A percentile compares a stretch with the other conserved stretches of the same genome.
These are phyloP conservation scores for Nannospalax galili DNA, from an alignment of 2,113 vertebrate species.

Conservation along the genomic window DNA sequence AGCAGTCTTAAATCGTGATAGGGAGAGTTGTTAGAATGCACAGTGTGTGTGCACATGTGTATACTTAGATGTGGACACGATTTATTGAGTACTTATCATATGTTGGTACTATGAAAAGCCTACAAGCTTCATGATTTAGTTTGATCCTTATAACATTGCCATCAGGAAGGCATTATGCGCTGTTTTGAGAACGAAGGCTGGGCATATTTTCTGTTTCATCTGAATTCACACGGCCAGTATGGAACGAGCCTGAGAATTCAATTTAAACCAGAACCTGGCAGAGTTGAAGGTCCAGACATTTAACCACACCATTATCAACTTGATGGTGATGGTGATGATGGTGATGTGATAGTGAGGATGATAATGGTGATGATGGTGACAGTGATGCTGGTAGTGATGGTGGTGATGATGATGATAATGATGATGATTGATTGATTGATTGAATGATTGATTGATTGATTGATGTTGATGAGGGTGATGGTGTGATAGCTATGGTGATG, in stretches of 20 bases:
- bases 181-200: no score
- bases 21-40: not conserved
- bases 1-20: not conserved
- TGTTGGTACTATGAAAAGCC: not conserved
- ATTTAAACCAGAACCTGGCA: not conserved
- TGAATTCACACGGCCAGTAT: not conserved
- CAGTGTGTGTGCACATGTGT: rapidly evolving
- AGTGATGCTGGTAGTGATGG: rapidly evolving
- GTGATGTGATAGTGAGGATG: rapidly evolving
- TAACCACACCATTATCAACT: not conserved
- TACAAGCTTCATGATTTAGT: not conserved
- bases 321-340: not conserved
- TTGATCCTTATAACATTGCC: not conserved
- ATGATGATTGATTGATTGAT: rapidly evolving
- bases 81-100: not conserved
- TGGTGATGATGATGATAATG: rapidly evolving
- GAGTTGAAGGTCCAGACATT: not conserved
- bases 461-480: rapidly evolving
- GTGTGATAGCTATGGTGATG: rapidly evolving
- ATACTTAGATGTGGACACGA: not conserved
- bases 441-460: not conserved
- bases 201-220: not conserved
- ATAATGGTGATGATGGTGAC: rapidly evolving
- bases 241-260: not conserved
- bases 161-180: not conserved